A percentile compares a stretch with the other conserved stretches of the same genome.
phyloP scores from a whole-genome alignment of 2,797 vertebrate species.

The Anniella stebbinsi region DNA sequence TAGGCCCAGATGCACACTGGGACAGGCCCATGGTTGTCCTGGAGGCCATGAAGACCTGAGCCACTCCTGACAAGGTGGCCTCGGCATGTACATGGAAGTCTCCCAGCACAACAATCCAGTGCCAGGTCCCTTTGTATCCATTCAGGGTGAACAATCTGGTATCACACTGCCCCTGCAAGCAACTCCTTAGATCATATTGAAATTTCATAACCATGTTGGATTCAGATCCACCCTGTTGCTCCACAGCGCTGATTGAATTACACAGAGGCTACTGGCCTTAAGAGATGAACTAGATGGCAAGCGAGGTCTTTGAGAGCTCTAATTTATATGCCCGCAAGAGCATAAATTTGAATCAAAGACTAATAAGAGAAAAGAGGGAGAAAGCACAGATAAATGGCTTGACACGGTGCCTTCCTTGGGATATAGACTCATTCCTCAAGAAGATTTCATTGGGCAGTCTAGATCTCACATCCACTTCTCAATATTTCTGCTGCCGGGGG shows the following conservation, averaged over 20 bases:
- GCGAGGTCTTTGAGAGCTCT: slow-evolving; percentile 34
- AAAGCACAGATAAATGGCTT: slow-evolving; percentile 34
- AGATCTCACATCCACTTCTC: slow-evolving; percentile 53
- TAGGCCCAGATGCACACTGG: too few relatives aligned
- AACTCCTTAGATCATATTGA: neutral
- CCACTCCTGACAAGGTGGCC: too few relatives aligned
- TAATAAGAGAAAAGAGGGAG: slow-evolving; percentile 1
- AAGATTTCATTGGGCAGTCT: slow-evolving; percentile 62
- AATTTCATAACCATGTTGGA: slow-evolving; percentile 32
- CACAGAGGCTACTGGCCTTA: slow-evolving; percentile 11
- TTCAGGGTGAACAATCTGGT: slow-evolving; percentile 11
- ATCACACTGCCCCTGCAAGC: slow-evolving; percentile 20
- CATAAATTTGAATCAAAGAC: slow-evolving; percentile 33
- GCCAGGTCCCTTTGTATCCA: neutral
- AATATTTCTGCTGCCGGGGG: slow-evolving; percentile 66
- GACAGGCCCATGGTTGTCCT: too few relatives aligned
- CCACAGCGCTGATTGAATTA: slow-evolving; percentile 10
- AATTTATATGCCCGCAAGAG: slow-evolving; percentile 40
- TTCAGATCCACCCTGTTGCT: slow-evolving; percentile 30
- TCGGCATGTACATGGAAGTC: too few relatives aligned
- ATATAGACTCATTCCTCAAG: slow-evolving; percentile 56
- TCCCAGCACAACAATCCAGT: too few relatives aligned
- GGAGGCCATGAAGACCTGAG: too few relatives aligned
- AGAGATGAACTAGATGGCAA: slow-evolving; percentile 21
- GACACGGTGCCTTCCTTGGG: slow-evolving; percentile 38